Conservation (phyloP, 1,140 invertebrate species). For the Drosophila burlai region DNA sequence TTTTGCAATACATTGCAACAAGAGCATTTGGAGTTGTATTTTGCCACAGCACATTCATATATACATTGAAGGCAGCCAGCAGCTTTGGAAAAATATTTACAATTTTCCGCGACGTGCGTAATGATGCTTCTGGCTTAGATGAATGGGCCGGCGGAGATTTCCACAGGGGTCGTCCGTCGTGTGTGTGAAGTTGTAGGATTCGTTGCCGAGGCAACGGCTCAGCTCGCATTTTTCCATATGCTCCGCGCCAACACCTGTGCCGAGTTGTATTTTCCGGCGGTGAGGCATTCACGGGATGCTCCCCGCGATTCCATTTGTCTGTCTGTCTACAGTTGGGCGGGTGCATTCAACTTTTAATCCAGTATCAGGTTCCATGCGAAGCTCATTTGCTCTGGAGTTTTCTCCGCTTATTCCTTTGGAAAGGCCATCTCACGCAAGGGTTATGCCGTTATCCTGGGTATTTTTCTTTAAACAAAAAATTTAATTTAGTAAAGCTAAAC, state of each 20-base stretch:
- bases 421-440: background rate
- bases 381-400: slow-evolving; percentile 9
- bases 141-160: slow-evolving; percentile 11
- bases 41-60: slow-evolving; percentile 11
- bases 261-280: slow-evolving; percentile 18
- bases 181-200: slow-evolving; percentile 11
- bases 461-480: background rate
- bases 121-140: slow-evolving; percentile 22
- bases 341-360: slow-evolving; percentile 22
- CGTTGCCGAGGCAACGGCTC: slow-evolving; percentile 11
- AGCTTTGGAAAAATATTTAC: slow-evolving; percentile 12
- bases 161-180: background rate
- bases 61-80: slow-evolving; percentile 9
- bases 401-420: slow-evolving; percentile 1
- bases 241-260: slow-evolving; percentile 1
- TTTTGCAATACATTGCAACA: slow-evolving; percentile 19
- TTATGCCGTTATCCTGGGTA: background rate
- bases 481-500: background rate
- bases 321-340: slow-evolving; percentile 6
- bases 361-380: slow-evolving; percentile 10
- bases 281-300: slow-evolving; percentile 9
- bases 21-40: slow-evolving; percentile 11
- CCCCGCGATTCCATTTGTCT: slow-evolving; percentile 6
- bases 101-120: slow-evolving; percentile 21
- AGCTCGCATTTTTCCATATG: slow-evolving; percentile 16